Conservation (phyloP, 2,113 vertebrate genomes). For the Cyrtonyx montezumae region DNA sequence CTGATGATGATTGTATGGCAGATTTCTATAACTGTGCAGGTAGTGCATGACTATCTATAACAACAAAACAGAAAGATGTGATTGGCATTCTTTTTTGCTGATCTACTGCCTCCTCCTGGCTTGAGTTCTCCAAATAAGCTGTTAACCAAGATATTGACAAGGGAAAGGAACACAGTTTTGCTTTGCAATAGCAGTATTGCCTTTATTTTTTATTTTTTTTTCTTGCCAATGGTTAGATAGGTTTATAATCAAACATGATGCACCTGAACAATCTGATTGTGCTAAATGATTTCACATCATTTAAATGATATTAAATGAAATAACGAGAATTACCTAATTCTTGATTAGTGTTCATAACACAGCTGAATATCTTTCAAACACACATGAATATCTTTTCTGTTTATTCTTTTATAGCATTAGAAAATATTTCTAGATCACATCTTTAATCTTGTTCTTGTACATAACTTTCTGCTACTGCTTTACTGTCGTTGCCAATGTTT, state of each 20-base stretch:
- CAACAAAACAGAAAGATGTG: background rate
- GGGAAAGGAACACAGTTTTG: conserved; percentile 3
- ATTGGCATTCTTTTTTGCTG: conserved; percentile 38
- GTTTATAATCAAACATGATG: conserved; percentile 21
- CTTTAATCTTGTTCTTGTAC: conserved; percentile 1
- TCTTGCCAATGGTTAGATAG: conserved; percentile 20
- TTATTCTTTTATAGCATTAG: conserved; percentile 8
- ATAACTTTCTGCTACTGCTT: background rate
- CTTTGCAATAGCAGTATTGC: conserved; percentile 29
- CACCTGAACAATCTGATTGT: conserved; percentile 2
- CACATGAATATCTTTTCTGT: too few relatives aligned
- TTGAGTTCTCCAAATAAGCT: conserved; percentile 18
- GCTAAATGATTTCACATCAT: conserved; percentile 43
- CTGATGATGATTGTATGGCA: background rate
- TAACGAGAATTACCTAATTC: conserved; percentile 29
- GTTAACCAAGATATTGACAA: conserved; percentile 19
- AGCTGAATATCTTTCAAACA: too few relatives aligned
- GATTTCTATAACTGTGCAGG: background rate
- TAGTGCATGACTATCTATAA: background rate
- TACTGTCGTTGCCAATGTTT: background rate
- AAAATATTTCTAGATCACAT: conserved; percentile 4
- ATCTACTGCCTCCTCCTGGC: conserved; percentile 23
- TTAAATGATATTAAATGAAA: conserved; percentile 35
- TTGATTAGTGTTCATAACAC: conserved; percentile 8
- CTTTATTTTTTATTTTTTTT: conserved; percentile 30